Evolutionary conservation across 2,797 vertebrate species (phyloP).

Genomic region (Oreochromis grahami): DNA sequence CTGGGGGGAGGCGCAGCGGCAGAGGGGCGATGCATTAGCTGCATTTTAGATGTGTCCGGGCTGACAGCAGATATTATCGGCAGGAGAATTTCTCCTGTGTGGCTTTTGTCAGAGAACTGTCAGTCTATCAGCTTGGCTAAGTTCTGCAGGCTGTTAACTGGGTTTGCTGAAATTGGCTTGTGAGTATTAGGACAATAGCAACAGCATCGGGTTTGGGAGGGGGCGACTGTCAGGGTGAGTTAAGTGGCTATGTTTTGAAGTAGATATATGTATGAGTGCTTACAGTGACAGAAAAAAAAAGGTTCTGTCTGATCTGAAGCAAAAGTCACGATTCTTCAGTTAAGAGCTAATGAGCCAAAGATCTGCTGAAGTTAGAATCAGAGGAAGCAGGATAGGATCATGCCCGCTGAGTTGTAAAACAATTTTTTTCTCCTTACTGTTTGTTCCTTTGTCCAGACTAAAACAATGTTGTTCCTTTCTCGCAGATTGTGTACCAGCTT

Average conservation of each 20-base stretch:
- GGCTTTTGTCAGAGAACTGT: slow-evolving; percentile 94
- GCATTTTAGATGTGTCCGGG: slow-evolving; percentile 89
- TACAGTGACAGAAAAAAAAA: not conserved
- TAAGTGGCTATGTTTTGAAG: slow-evolving; percentile 24
- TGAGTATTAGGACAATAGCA: slow-evolving; percentile 95
- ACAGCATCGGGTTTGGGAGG: slow-evolving; percentile 47
- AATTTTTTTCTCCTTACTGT: not conserved
- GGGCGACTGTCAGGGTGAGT: slow-evolving; percentile 16
- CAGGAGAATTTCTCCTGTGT: slow-evolving; percentile 86
- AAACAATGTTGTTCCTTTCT: not conserved
- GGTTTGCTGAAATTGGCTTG: slow-evolving; percentile 87
- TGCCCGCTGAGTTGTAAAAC: not conserved
- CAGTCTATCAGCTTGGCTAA: slow-evolving; percentile 88
- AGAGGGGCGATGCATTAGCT: slow-evolving; percentile 87
- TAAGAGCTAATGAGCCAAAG: not conserved
- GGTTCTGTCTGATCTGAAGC: not conserved
- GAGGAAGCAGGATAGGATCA: not conserved
- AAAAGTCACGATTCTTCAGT: not conserved
- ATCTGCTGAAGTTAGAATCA: not conserved
- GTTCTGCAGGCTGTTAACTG: slow-evolving; percentile 90
- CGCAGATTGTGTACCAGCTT: not conserved
- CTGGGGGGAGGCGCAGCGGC: slow-evolving; percentile 20
- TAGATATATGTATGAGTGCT: not conserved
- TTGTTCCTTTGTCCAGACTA: not conserved
- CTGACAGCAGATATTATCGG: slow-evolving; percentile 85